A percentile compares a stretch with the other conserved stretches of the same genome.
Conservation (phyloP, 2,888 invertebrate species). For the Meandrusa payeni region DNA sequence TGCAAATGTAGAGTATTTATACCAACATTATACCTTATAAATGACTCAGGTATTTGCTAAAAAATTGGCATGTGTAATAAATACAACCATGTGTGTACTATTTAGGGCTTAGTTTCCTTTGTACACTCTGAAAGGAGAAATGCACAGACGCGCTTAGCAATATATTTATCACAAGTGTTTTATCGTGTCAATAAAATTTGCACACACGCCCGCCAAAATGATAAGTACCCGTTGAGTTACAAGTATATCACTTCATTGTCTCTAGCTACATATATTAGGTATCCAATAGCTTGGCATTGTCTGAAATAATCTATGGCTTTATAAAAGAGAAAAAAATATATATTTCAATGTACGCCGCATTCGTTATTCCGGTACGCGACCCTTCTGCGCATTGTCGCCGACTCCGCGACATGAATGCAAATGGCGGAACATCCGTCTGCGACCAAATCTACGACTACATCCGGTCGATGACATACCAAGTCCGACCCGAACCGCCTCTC, state of each 20-base stretch:
- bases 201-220: slow-evolving; percentile 4
- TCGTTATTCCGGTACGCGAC: slow-evolving; percentile 36
- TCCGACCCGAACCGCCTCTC: slow-evolving; percentile 29
- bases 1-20: too few relatives aligned
- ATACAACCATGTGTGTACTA: too few relatives aligned
- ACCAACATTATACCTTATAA: too few relatives aligned
- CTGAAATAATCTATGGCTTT: slow-evolving; percentile 16
- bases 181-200: slow-evolving; percentile 15
- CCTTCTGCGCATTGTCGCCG: slow-evolving; percentile 40
- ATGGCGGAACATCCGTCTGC: slow-evolving; percentile 67
- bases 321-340: slow-evolving; percentile 12
- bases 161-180: not conserved
- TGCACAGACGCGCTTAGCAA: too few relatives aligned
- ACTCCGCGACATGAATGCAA: slow-evolving; percentile 62
- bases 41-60: too few relatives aligned
- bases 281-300: slow-evolving; percentile 2
- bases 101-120: too few relatives aligned
- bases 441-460: slow-evolving; percentile 58
- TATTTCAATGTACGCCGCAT: slow-evolving; percentile 24
- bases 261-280: not conserved
- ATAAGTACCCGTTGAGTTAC: slow-evolving; percentile 7
- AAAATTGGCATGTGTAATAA: too few relatives aligned
- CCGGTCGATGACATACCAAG: slow-evolving; percentile 49
- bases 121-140: too few relatives aligned
- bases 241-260: not conserved